phyloP scores from a whole-genome alignment of 2,113 vertebrate genomes.

The Lasiurus borealis region DNA sequence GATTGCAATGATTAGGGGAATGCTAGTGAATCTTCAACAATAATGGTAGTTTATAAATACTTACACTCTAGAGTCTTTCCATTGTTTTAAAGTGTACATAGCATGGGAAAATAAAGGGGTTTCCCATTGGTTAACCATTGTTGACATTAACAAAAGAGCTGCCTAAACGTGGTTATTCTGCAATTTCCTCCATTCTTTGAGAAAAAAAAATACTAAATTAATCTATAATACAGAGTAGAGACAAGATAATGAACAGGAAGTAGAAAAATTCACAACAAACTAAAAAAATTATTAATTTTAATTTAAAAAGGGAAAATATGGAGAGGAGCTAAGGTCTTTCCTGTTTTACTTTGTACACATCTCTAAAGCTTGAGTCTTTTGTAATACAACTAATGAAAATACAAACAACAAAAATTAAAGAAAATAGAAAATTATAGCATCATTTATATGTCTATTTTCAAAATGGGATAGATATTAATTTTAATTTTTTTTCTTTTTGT shows the following conservation, averaged over 20 bases:
- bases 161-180: fast-evolving
- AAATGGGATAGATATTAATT: background rate
- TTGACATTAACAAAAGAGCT: background rate
- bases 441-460: background rate
- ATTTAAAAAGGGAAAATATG: background rate
- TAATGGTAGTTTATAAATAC: background rate
- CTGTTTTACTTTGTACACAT: background rate
- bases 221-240: fast-evolving
- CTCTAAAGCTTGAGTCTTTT: background rate
- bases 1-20: background rate
- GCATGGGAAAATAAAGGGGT: background rate
- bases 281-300: background rate
- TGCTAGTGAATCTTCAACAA: background rate
- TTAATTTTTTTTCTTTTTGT: background rate
- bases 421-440: background rate
- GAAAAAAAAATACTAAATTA: background rate
- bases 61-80: background rate
- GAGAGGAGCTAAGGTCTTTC: background rate
- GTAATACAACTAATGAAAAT: background rate
- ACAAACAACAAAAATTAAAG: background rate
- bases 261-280: background rate
- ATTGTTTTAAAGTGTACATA: background rate
- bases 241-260: background rate
- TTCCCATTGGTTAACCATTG: background rate
- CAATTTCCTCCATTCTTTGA: background rate